These are phyloP conservation scores for Callospermophilus lateralis DNA, from an alignment of 2,113 vertebrate genomes.

Conservation along the genomic window DNA sequence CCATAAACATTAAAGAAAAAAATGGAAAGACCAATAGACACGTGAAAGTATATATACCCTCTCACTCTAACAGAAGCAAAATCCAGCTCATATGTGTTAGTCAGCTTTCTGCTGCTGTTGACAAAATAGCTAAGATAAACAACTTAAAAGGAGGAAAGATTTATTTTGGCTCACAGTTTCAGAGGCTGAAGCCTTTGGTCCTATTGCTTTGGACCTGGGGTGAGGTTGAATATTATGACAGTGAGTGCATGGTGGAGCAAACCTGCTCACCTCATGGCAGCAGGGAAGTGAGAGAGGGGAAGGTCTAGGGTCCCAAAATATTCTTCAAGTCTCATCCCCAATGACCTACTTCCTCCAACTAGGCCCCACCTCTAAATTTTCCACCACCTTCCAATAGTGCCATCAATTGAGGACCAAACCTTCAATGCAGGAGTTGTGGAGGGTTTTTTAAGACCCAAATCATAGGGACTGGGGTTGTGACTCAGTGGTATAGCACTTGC, in stretches of 20 bases:
- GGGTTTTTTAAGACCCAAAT: neutral
- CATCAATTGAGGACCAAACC: too few species aligned
- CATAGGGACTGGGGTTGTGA: neutral
- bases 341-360: neutral
- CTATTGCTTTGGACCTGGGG: too few species aligned
- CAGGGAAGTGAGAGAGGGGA: neutral
- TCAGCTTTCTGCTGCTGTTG: neutral
- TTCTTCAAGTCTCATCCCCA: neutral
- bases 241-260: neutral
- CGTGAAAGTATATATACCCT: neutral
- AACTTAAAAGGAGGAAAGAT: neutral
- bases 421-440: neutral
- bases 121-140: neutral
- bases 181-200: neutral
- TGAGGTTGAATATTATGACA: neutral
- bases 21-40: neutral
- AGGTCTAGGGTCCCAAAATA: neutral
- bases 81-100: neutral
- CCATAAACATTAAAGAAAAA: slow-evolving; percentile 12
- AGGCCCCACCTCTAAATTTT: too few species aligned
- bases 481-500: too few species aligned
- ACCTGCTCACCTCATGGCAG: neutral
- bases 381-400: too few species aligned
- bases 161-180: neutral
- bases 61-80: neutral